Evolutionary conservation across 2,113 vertebrate species (phyloP).

Genomic region (Ellobius talpinus): DNA sequence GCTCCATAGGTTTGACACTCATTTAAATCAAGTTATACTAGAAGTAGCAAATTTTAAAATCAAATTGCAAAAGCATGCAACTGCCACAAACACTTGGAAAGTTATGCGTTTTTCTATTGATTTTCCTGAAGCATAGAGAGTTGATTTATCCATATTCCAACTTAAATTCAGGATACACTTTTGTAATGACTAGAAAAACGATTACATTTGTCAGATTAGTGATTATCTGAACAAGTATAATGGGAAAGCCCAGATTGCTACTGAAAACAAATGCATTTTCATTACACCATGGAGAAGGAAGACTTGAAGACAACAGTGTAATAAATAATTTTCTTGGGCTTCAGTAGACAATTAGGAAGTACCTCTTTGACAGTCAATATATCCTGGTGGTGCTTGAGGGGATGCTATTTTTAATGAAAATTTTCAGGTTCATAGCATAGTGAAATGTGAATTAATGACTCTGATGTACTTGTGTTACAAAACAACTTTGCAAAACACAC

Average conservation of each 20-base stretch:
- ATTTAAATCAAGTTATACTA: slow-evolving; percentile 1
- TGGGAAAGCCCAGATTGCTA: neutral
- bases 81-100: slow-evolving; percentile 10
- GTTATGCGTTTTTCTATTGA: neutral
- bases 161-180: slow-evolving; percentile 61
- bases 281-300: slow-evolving; percentile 8
- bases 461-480: neutral
- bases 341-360: slow-evolving; percentile 61
- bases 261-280: slow-evolving; percentile 53
- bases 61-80: neutral
- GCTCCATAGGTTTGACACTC: neutral
- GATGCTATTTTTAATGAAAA: slow-evolving; percentile 70
- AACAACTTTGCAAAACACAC: slow-evolving; percentile 26
- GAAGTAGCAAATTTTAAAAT: neutral
- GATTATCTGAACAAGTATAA: slow-evolving; percentile 53
- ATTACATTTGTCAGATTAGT: slow-evolving; percentile 62
- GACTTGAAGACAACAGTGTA: neutral
- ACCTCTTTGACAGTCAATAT: slow-evolving; percentile 41
- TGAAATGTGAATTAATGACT: slow-evolving; percentile 57
- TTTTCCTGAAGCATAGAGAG: neutral
- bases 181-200: slow-evolving; percentile 36
- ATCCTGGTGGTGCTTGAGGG: slow-evolving; percentile 65
- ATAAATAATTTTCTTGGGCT: slow-evolving; percentile 49
- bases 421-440: slow-evolving; percentile 62
- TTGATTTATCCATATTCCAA: neutral